Conservation (phyloP, 2,888 invertebrate genomes). For the Drosophila cyrtoloma region DNA sequence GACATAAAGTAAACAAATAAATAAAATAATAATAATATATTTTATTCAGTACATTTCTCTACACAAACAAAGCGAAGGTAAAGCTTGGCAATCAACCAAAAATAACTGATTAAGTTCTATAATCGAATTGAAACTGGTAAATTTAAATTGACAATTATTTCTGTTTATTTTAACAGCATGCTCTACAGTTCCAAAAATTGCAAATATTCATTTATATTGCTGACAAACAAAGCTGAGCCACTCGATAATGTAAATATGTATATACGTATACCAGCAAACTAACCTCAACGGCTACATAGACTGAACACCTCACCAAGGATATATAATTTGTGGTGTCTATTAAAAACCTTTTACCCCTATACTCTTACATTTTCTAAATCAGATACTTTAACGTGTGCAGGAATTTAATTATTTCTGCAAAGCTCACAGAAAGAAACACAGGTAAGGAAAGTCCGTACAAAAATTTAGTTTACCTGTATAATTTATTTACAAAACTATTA, state of each 20-base stretch:
- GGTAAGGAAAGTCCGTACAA: constrained; percentile 9
- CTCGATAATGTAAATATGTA: background rate
- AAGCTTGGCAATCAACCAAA: background rate
- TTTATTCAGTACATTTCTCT: background rate
- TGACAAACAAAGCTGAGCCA: background rate
- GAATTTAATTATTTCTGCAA: constrained; percentile 11
- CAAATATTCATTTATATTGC: constrained; percentile 7
- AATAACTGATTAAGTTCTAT: background rate
- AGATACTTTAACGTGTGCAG: constrained; percentile 8
- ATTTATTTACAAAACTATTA: constrained; percentile 54
- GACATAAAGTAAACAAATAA: background rate
- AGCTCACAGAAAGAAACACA: background rate
- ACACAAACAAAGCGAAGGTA: background rate
- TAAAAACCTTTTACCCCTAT: background rate
- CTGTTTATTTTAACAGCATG: constrained; percentile 1
- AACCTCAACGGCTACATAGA: background rate
- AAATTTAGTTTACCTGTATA: constrained; percentile 31
- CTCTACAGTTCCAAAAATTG: background rate
- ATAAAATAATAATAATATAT: background rate
- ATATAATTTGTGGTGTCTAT: background rate
- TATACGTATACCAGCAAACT: background rate
- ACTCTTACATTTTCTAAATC: background rate
- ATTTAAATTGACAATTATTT: constrained; percentile 29
- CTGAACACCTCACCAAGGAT: background rate
- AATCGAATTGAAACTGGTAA: constrained; percentile 1